Evolutionary conservation across 2,797 vertebrate genomes (phyloP).

Genomic region (Paratrypauchen microcephalus): DNA sequence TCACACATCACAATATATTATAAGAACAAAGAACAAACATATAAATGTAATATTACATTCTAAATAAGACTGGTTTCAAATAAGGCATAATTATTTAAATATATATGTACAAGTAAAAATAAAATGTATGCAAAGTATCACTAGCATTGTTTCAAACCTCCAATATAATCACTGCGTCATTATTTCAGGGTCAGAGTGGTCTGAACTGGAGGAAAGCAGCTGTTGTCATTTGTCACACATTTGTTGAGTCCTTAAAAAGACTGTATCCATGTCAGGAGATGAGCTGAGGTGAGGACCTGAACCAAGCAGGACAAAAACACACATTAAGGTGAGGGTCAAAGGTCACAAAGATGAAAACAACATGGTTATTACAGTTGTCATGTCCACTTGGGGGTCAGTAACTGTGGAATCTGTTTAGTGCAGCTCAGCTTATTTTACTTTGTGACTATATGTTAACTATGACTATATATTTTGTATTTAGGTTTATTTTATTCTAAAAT

Average conservation of each 20-base stretch:
- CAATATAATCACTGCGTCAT: background rate
- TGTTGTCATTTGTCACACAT: constrained; percentile 60
- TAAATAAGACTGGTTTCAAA: no score
- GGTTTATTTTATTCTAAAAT: no score
- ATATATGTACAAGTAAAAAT: no score
- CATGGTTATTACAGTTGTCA: constrained; percentile 53
- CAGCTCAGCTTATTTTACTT: no score
- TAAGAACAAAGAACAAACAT: no score
- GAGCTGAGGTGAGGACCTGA: constrained; percentile 4
- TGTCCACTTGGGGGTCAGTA: constrained; percentile 52
- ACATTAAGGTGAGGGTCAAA: constrained; percentile 55
- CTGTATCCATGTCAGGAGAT: constrained; percentile 40
- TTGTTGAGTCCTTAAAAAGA: constrained; percentile 65
- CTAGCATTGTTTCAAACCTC: background rate
- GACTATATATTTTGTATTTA: no score
- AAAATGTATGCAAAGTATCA: no score
- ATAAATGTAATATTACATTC: no score
- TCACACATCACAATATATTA: no score
- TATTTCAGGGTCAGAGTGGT: constrained; percentile 12
- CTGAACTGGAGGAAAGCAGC: constrained; percentile 51
- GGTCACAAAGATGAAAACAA: constrained; percentile 43
- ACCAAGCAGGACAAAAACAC: constrained; percentile 37
- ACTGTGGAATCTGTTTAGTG: background rate
- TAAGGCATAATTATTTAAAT: no score
- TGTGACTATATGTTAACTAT: no score